Evolutionary conservation across 2,888 invertebrate genomes (phyloP), one percentile per base, ranked within the genome.

Genomic region (Torymus texanus): DNA sequence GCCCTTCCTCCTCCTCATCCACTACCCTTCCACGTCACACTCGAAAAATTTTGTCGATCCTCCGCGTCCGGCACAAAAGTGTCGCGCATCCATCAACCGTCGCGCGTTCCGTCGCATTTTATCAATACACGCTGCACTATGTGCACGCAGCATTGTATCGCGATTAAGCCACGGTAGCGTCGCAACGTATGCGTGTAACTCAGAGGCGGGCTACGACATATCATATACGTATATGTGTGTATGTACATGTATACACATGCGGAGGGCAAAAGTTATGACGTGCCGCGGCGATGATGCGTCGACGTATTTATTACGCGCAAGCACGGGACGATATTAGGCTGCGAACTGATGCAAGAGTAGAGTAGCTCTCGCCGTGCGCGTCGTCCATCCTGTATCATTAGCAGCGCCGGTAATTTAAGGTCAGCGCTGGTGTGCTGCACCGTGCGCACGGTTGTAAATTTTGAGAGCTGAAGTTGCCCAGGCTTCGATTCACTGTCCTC

Each of bases 251-350:
- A 59, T 18, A 41, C 50, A n/a, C 55, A 13, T 82, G 80, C 80
- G 78, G 67, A 81, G 75, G 63, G 79, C 81, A 83, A 84, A 85
- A 85, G 84, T 87, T 86, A 86, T 84, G 86, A 87, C 84, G 84
- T 83, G 82, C 80, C n/a, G 41, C 41, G 41, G 59, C 70, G 65
- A 79, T 61, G 72, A 79, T 63, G 81, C 80, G 82, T 65, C 84
- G 87, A 88, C 85, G 84, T 88, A 88, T 89, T 89, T 88, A 88
- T 88, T 85, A 86, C 82, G 83, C 82, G 82, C 41, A 41, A 29
- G 14, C n/a, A 50, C 29, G 14, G 41, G 61, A n/a, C 67, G 78
- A 70, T 75, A 78, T 75, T 81, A 71, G 80, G 67, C 56, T 59
- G 13, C 51, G 50, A 18, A 13, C 55, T 8, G 50, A 13, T 0